phyloP scores from a whole-genome alignment of 2,888 invertebrate genomes.

The Quadroppia sp. region DNA sequence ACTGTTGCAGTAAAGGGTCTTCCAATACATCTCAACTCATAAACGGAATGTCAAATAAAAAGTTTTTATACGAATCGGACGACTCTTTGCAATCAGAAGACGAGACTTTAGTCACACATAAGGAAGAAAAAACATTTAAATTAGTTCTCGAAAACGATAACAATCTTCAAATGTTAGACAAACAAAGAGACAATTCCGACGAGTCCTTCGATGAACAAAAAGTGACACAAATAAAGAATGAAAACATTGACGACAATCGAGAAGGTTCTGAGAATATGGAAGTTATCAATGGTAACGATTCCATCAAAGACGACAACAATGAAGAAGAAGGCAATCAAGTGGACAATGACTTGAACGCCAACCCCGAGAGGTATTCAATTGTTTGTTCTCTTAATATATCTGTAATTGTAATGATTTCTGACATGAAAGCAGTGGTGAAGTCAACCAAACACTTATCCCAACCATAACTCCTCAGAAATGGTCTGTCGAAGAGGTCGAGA shows the following conservation, averaged over 20 bases:
- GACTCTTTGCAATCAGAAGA: not conserved
- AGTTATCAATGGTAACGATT: not conserved
- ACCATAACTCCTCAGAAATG: constrained; percentile 6
- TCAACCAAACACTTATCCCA: too few species aligned
- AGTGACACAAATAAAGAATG: too few species aligned
- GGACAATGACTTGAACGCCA: not conserved
- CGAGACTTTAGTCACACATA: not conserved
- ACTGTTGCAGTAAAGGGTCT: constrained; percentile 13
- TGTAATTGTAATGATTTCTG: too few species aligned
- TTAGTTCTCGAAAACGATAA: not conserved
- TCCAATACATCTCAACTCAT: not conserved
- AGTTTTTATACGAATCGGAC: not conserved
- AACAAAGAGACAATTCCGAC: not conserved
- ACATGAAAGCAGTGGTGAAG: too few species aligned
- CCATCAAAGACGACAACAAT: not conserved
- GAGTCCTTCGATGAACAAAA: not conserved
- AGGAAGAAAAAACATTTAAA: not conserved
- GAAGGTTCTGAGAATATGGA: not conserved
- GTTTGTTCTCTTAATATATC: not conserved
- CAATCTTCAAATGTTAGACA: too few species aligned
- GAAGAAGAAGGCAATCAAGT: not conserved
- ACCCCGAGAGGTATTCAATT: not conserved
- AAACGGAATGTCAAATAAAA: constrained; percentile 23
- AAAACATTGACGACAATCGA: not conserved
- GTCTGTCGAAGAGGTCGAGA: constrained; percentile 27